Evolutionary conservation across 2,797 vertebrate genomes (phyloP), one percentile per base, ranked within the genome.

Genomic region (Esox lucius): DNA sequence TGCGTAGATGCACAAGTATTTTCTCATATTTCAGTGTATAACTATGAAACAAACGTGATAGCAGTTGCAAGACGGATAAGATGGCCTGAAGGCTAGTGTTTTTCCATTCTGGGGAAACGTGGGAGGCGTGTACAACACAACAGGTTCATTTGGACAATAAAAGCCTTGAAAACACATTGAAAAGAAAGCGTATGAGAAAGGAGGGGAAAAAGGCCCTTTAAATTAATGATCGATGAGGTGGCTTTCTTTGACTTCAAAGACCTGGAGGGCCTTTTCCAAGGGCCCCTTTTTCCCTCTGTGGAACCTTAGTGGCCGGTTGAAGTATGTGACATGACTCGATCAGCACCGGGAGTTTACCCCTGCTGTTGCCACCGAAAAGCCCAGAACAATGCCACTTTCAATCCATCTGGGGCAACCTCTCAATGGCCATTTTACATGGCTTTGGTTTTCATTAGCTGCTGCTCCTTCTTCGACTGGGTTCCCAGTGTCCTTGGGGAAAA

Each of bases 211-310:
- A 89, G 78, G 84, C 85, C 92, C 93, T 94, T 39, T 33, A 92
- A 94, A 91, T 92, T 82, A 83, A 93, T 99, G 97, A 99, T 98
- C 93, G 96, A 99, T 98, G 97, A 97, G 95, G 93, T 91, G 72
- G 81, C 90, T 96, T 97, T 96, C 95, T 95, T 91, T 92, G 86
- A 94, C 94, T 96, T 97, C 95, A 96, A 96, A 70, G 69, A 70
- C 26, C 28, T 33, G 69, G 26, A 70, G 26, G 46, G 48, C 16
- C 26, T 77, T 89, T 78, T 74, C 88, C 79, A 80, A 19, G 48
- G 15, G 69, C 26, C 26, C 7, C 46, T 49, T 51, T 70, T 17
- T 53, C 48, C n/a, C 42, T 3, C 12, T 24, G 22, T 24, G 46
- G 24, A 19, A 17, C 4, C 69, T 70, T 8, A 19, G 69, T n/a